phyloP scores from a whole-genome alignment of 2,888 invertebrate species.

The Spatulosminthurus flaviceps region DNA sequence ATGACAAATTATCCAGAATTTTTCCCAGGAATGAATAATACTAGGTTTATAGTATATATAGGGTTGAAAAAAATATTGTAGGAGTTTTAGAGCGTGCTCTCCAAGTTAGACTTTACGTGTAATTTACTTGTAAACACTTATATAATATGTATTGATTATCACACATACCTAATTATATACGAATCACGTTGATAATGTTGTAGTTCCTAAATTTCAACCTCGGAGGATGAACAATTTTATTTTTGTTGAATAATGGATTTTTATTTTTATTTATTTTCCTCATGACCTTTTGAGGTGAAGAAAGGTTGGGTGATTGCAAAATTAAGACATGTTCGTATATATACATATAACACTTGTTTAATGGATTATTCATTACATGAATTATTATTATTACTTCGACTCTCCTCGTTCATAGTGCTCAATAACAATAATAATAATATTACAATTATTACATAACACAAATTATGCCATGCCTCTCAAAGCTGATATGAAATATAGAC shows the following conservation, averaged over 20 bases:
- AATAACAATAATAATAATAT: conserved; percentile 1
- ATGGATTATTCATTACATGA: neutral
- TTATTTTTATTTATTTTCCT: neutral
- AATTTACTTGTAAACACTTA: too few species aligned
- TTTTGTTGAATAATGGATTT: neutral
- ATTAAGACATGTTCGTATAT: neutral
- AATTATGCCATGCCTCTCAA: too few species aligned
- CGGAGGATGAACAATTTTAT: neutral
- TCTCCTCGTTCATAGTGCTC: conserved; percentile 10
- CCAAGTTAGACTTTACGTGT: too few species aligned
- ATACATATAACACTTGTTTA: neutral
- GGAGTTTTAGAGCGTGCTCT: too few species aligned
- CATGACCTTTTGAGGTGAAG: neutral
- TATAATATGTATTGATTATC: too few species aligned
- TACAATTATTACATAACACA: too few species aligned
- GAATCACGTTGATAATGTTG: conserved; percentile 10
- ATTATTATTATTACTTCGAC: conserved; percentile 1
- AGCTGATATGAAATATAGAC: too few species aligned
- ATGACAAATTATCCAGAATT: too few species aligned
- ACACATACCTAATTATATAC: too few species aligned
- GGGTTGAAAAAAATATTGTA: too few species aligned
- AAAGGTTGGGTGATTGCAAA: neutral
- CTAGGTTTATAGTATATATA: too few species aligned
- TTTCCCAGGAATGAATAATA: too few species aligned
- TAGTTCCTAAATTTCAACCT: neutral